Evolutionary conservation across 2,797 vertebrate species (phyloP), one percentile per base, ranked within the genome.

Genomic region (Chelmon rostratus): DNA sequence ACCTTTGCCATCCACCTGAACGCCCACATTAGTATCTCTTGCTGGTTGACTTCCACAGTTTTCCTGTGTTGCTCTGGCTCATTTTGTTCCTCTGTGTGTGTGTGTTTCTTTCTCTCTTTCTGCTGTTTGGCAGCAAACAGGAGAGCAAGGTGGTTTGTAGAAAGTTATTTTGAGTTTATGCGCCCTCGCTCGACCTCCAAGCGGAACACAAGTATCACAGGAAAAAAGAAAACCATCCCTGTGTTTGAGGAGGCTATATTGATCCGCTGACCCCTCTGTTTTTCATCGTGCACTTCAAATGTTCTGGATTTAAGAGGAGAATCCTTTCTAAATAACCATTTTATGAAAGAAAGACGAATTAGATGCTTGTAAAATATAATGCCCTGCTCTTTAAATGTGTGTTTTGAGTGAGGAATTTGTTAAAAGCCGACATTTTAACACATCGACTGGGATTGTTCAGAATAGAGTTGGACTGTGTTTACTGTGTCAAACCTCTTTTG

Each of bases 1-100:
- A 87, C 81, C 80, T 89, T 81, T 84, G 84, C 79, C 86, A 76
- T 88, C 82, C 78, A 91, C 91, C 87, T 88, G 84, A 90, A 85
- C 90, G 70, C 88, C 89, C 80, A 88, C 90, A 56, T 86, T 62
- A 57, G 40, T 62, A 56, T 73, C 71, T 81, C 66, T 81, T 59
- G 76, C 76, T 76, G 75, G 56, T 74, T 68, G 59, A 47, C 76
- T 85, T 84, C 79, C 79, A 74, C 67, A 74, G 53, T 42, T 80
- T 81, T 79, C 28, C 56, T 56, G 49, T 74, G 46, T 11, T 83
- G 25, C 65, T 73, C 65, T 21, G 46, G 46, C 65, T 81, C 52
- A 65, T 67, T 78, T 38, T 73, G 21, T 35, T 70, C 54, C 6
- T 72, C 38, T 75, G 15, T n/a, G 1, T 28, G 59, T 73, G 25